Base-by-base conservation (phyloP, 1,140 invertebrate genomes). In the Penaeus japonicus region DNA sequence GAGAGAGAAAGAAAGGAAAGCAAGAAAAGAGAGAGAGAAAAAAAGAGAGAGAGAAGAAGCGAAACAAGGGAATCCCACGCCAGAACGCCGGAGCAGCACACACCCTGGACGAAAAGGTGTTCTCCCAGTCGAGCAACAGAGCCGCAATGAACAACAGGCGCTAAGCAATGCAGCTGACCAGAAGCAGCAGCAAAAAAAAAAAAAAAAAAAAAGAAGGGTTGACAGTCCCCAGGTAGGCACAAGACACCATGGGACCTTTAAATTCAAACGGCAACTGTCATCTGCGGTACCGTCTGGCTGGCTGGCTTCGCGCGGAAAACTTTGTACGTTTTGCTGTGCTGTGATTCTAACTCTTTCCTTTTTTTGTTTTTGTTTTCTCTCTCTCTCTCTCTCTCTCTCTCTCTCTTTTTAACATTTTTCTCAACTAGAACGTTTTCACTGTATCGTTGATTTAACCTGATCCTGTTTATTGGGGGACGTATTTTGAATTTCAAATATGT, bases 231-330 rank as follows among this genome's bases (percentile, higher is more conserved):
- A 73, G 70, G 70, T 73, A 73, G 27, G 35, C 35, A 73, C 70
- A 15, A n/a, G 17, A 15, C 70, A 24, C 70, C 65, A 22, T 24
- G 70, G 70, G 70, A 73, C 70, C 70, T 73, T 73, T 73, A 73
- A 73, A 73, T 73, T 73, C 35, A 73, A 73, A 73, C 70, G 27
- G 70, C 70, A 73, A 73, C 70, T 30, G 70, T 73, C 70, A 73
- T 27, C 27, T 73, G 70, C 47, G 47, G 47, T 47, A 1, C 47
- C 47, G 47, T 47, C 47, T 7, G 47, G 5, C 47, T 10, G 47
- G 10, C 47, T 7, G 47, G 5, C 47, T 10, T 73, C 24, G 27
- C 70, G 27, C 70, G 10, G 3, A 73, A 73, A 32, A 73, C 70
- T 27, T 73, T 30, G 70, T 30, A 32, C 27, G 35, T 73, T 30